Base-by-base conservation (phyloP, 2,797 vertebrate species). In the Harpagifer antarcticus region DNA sequence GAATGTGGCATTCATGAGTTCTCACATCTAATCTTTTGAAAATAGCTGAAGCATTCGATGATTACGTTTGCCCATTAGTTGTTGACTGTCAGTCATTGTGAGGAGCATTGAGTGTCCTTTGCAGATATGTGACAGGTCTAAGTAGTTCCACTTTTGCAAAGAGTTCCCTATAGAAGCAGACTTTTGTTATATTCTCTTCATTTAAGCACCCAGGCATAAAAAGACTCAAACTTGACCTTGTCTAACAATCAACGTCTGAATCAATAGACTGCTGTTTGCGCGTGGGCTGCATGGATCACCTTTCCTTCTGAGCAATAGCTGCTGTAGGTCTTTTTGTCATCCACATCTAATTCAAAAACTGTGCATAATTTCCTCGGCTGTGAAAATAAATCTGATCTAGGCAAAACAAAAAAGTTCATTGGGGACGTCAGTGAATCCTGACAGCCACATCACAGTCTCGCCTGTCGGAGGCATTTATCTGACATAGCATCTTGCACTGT, bases 261-360 rank as follows among this genome's bases (percentile, higher is more conserved):
- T 92, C 83, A 84, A 89, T 87, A 81, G 78, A 50, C 31, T 2
- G n/a, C 72, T 79, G 81, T 83, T 91, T 85, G 72, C 44, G 2
- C 71, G 68, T 70, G 67, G 54, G 77, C 62, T 59, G 20, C 68
- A 89, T 81, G 65, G 79, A 81, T 86, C 64, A 55, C 75, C 72
- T 79, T 72, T 57, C 55, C 72, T 69, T 87, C 64, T 72, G 83
- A 87, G 79, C 78, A 84, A 78, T 74, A 71, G 89, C 79, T 55
- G 27, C 72, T 78, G 57, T 64, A 37, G 62, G 47, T 72, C 58
- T 74, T 47, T 82, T 73, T 85, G 77, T 68, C 81, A 83, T 83
- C 79, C 66, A 83, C 76, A 88, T 88, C 69, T 60, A 91, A 86
- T 81, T 78, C 56, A 86, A 71, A 68, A 87, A 74, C 81, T 74